Evolutionary conservation across 2,113 vertebrate genomes (phyloP).

Genomic region (Glareola pratincola): DNA sequence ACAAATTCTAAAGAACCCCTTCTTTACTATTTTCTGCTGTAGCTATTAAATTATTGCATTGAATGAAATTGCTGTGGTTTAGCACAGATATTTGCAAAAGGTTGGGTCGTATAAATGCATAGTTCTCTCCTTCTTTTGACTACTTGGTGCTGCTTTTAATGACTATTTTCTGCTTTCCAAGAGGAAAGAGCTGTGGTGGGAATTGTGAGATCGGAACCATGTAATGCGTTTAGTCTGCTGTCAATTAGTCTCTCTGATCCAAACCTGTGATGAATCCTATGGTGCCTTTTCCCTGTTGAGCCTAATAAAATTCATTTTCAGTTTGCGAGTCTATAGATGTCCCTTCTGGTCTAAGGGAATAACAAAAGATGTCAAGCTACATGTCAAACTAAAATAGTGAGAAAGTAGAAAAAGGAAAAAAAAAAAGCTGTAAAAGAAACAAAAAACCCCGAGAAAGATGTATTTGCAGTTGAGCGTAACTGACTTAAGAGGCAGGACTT

Average conservation of each 20-base stretch:
- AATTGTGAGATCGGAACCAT: neutral
- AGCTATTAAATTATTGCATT: neutral
- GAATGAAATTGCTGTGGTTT: neutral
- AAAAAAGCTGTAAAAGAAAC: neutral
- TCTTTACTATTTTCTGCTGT: neutral
- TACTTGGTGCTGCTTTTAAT: neutral
- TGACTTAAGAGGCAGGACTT: neutral
- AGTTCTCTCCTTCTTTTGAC: neutral
- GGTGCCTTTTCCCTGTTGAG: neutral
- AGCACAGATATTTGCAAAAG: neutral
- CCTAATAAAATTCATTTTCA: neutral
- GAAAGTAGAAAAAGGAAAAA: neutral
- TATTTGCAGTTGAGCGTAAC: neutral
- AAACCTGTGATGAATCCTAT: neutral
- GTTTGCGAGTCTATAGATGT: neutral
- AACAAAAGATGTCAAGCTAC: neutral
- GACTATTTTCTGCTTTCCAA: neutral
- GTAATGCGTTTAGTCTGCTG: neutral
- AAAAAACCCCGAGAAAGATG: neutral
- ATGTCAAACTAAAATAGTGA: neutral
- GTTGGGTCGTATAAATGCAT: accelerated
- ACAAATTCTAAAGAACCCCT: neutral
- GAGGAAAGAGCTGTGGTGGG: neutral
- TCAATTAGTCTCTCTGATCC: neutral
- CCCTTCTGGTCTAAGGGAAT: neutral